Percentiles rank a stretch among this genome's conserved stretches.
phyloP scores from a whole-genome alignment of 1,140 invertebrate genomes.

The Maconellicoccus hirsutus region DNA sequence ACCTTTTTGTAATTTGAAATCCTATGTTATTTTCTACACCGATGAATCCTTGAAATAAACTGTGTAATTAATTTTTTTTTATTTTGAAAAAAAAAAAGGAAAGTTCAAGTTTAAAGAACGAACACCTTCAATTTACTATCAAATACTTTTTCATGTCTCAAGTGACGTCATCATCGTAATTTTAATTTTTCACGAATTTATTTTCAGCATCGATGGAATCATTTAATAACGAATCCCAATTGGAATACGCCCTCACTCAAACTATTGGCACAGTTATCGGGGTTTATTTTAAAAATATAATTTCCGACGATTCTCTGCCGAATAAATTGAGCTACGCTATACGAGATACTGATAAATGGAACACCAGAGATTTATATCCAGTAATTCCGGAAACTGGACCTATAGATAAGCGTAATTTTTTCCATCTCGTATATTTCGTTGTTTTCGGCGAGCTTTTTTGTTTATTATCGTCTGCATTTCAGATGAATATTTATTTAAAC shows the following conservation, averaged over 20 bases:
- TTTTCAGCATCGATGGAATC: background rate
- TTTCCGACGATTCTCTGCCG: background rate
- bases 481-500: background rate
- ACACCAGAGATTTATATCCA: background rate
- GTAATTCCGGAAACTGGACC: background rate
- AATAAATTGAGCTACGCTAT: background rate
- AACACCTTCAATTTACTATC: too few species aligned
- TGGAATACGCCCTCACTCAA: background rate
- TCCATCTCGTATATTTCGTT: too few species aligned
- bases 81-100: too few species aligned
- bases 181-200: too few species aligned
- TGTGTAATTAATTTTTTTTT: too few species aligned
- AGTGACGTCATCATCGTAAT: too few species aligned
- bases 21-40: too few species aligned
- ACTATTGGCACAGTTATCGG: background rate
- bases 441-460: too few species aligned
- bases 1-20: too few species aligned
- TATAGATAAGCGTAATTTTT: background rate
- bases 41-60: too few species aligned
- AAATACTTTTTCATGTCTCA: too few species aligned
- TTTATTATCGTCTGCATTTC: background rate
- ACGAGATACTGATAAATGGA: background rate
- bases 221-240: background rate
- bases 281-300: background rate
- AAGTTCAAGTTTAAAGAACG: too few species aligned